Evolutionary conservation across 2,888 invertebrate species (phyloP).

Genomic region (Aporophyla lueneburgensis): DNA sequence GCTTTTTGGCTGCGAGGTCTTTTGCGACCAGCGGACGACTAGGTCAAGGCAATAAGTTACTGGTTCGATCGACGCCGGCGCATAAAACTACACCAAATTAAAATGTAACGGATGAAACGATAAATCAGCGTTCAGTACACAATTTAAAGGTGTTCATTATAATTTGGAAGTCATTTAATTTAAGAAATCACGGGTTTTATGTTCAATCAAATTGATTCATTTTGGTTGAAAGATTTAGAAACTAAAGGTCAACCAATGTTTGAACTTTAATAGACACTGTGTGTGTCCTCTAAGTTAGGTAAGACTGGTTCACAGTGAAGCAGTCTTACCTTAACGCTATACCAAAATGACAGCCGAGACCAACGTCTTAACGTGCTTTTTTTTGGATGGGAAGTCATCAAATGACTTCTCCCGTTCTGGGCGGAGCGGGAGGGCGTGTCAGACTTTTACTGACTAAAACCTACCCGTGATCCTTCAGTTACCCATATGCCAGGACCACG

Average conservation of each 20-base stretch:
- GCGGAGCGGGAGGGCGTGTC: too few species aligned
- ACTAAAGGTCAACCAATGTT: not conserved
- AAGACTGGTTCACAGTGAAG: too few species aligned
- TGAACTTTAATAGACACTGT: too few species aligned
- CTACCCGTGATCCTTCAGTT: too few species aligned
- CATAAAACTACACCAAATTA: conserved; percentile 31
- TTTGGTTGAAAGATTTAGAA: not conserved
- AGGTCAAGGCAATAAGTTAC: conserved; percentile 47
- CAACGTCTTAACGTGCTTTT: too few species aligned
- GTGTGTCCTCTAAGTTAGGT: too few species aligned
- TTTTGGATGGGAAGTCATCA: too few species aligned
- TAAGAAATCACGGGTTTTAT: not conserved
- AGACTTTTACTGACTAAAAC: too few species aligned
- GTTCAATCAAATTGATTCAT: not conserved
- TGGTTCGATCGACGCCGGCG: conserved; percentile 7
- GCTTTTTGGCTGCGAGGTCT: conserved; percentile 36
- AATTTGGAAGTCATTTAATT: not conserved
- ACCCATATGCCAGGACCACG: too few species aligned
- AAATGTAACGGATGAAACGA: conserved; percentile 20
- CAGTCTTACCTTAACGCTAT: too few species aligned
- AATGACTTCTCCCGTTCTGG: too few species aligned
- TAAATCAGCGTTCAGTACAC: conserved; percentile 18
- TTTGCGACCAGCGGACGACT: conserved; percentile 25
- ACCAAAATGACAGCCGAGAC: too few species aligned
- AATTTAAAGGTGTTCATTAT: conserved; percentile 9